These are phyloP conservation scores for Okapia johnstoni DNA, from an alignment of 2,113 vertebrate genomes.

Conservation along the genomic window DNA sequence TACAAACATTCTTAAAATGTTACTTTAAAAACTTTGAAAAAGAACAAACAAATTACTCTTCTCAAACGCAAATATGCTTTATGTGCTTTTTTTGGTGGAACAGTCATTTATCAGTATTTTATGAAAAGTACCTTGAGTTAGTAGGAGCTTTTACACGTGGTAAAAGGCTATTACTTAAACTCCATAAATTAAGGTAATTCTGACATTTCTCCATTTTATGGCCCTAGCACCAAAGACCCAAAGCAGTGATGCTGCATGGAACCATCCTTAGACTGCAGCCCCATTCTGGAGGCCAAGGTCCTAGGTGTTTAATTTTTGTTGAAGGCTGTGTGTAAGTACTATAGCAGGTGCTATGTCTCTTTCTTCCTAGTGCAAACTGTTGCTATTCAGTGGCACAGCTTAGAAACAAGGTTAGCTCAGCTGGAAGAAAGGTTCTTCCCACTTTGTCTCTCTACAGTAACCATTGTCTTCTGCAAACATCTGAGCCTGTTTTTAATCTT, in stretches of 20 bases:
- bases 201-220: not conserved
- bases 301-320: not conserved
- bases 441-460: not conserved
- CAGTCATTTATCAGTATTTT: not conserved
- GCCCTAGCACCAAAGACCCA: not conserved
- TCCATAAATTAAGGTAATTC: not conserved
- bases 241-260: not conserved
- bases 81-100: not conserved
- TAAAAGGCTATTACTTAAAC: not conserved
- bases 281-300: not conserved
- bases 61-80: not conserved
- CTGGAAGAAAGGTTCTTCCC: not conserved
- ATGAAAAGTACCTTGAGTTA: not conserved
- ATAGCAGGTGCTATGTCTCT: not conserved
- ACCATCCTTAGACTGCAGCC: not conserved
- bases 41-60: constrained; percentile 8
- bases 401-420: not conserved
- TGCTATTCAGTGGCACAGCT: not conserved
- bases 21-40: not conserved
- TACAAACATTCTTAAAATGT: constrained; percentile 24
- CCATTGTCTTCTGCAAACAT: not conserved
- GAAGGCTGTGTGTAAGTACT: not conserved
- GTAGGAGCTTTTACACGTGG: not conserved
- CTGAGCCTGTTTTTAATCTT: constrained; percentile 21
- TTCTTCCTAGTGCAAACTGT: not conserved